Evolutionary conservation across 2,797 vertebrate genomes (phyloP).

Genomic region (Cichlasoma orientale): DNA sequence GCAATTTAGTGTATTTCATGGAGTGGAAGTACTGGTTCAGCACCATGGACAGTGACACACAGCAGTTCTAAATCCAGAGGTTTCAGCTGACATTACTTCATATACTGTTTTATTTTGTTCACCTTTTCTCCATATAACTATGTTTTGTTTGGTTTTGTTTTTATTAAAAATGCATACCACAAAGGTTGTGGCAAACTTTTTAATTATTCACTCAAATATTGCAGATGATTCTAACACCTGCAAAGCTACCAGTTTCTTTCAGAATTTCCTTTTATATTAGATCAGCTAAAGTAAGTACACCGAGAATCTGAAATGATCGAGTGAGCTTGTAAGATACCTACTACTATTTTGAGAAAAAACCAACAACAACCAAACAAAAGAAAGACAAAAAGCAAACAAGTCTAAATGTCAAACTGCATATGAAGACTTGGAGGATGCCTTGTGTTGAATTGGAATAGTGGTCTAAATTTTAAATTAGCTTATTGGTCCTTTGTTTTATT

Average conservation of each 20-base stretch:
- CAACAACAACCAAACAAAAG: too few relatives aligned
- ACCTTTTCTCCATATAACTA: background rate
- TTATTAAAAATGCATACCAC: background rate
- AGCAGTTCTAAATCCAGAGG: conserved; percentile 7
- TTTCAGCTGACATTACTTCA: conserved; percentile 36
- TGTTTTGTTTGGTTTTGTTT: conserved; percentile 18
- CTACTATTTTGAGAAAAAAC: background rate
- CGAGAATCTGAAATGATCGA: background rate
- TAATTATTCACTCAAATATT: conserved; percentile 49
- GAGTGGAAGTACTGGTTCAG: conserved; percentile 65
- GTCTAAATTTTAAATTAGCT: background rate
- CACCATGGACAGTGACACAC: conserved; percentile 77
- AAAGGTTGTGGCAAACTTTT: conserved; percentile 27
- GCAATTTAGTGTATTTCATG: conserved; percentile 28
- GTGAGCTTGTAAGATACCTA: background rate
- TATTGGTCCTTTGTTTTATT: background rate
- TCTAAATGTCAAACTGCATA: background rate
- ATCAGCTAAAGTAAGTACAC: background rate
- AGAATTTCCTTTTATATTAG: conserved; percentile 19
- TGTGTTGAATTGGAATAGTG: background rate
- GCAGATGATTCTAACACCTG: conserved; percentile 52
- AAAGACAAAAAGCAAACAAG: background rate
- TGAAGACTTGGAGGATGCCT: background rate
- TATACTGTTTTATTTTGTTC: conserved; percentile 10
- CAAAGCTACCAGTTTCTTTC: conserved; percentile 26